A percentile compares a stretch with the other conserved stretches of the same genome.
phyloP scores from a whole-genome alignment of 1,140 invertebrate species.

The Campoletis sonorensis region DNA sequence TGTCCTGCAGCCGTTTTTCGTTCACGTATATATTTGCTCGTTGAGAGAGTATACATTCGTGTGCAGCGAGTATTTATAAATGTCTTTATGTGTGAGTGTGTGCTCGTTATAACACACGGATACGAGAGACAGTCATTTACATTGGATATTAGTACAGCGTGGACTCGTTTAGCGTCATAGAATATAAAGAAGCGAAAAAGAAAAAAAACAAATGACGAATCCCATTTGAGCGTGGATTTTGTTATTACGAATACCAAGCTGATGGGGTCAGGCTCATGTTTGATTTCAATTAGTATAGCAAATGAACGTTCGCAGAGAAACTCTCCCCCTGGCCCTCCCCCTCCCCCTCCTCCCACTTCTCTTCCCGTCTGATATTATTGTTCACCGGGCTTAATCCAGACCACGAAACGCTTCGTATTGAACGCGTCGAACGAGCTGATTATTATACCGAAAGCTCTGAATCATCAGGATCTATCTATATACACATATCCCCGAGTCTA shows the following conservation, averaged over 20 bases:
- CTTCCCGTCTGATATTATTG: conserved; percentile 10
- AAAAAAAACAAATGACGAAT: conserved; percentile 4
- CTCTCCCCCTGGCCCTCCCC: neutral
- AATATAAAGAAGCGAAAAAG: conserved; percentile 7
- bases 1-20: conserved; percentile 6
- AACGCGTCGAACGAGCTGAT: neutral
- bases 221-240: conserved; percentile 17
- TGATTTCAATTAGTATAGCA: conserved; percentile 68
- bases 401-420: conserved; percentile 22
- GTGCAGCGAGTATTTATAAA: neutral
- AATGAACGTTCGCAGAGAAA: conserved; percentile 54
- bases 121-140: neutral
- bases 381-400: conserved; percentile 28
- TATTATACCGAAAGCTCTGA: conserved; percentile 11
- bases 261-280: conserved; percentile 54
- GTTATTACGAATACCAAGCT: conserved; percentile 9
- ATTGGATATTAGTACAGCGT: neutral
- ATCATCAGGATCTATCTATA: neutral
- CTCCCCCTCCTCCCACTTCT: neutral
- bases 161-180: neutral
- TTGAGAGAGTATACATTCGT: too few relatives aligned
- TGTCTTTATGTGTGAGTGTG: neutral
- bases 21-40: neutral
- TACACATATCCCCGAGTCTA: neutral
- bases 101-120: neutral